Base-by-base conservation (phyloP, 2,888 invertebrate species). In the Spilosoma lubricipeda region DNA sequence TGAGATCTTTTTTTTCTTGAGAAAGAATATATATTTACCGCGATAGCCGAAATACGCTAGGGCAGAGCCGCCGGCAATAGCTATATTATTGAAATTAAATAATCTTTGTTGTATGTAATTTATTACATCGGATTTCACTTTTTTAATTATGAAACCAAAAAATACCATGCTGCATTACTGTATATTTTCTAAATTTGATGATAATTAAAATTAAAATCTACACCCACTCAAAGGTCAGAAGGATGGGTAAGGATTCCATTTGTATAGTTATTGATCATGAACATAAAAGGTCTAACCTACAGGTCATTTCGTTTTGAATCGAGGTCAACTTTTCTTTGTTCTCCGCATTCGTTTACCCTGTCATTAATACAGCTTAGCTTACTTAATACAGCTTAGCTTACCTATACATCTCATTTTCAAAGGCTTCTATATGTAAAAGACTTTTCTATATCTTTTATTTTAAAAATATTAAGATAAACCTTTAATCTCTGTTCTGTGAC, bases 301-400 rank as follows among this genome's bases (percentile, higher is more conserved):
- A 63, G 63, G 63, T 30, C 18, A 18, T 63, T 63, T 63, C 30
- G 63, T 63, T 63, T n/a, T 27, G n/a, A 59, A 15, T 63, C 18
- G 63, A 30, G 63, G 63, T 63, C 63, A 63, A 63, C 30, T 63
- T 63, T 30, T 30, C 30, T 63, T 63, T 63, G 63, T 63, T 63
- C 63, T 30, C 8, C 18, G 18, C 74, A 75, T 80, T 80, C 78
- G 69, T 30, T 63, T 30, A 63, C 30, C 63, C 27, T 63, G 30
- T 63, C 63, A 63, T 63, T 27, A 63, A 63, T 63, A 15, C 30
- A 63, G 63, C 63, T 63, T n/a, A n/a, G n/a, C n/a, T n/a, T n/a
- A n/a, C n/a, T n/a, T n/a, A n/a, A n/a, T n/a, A n/a, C n/a, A n/a
- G n/a, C n/a, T n/a, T n/a, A n/a, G n/a, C n/a, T n/a, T n/a, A n/a